Evolutionary conservation across 2,888 invertebrate species (phyloP).

Genomic region (Chrysolina haemoptera): DNA sequence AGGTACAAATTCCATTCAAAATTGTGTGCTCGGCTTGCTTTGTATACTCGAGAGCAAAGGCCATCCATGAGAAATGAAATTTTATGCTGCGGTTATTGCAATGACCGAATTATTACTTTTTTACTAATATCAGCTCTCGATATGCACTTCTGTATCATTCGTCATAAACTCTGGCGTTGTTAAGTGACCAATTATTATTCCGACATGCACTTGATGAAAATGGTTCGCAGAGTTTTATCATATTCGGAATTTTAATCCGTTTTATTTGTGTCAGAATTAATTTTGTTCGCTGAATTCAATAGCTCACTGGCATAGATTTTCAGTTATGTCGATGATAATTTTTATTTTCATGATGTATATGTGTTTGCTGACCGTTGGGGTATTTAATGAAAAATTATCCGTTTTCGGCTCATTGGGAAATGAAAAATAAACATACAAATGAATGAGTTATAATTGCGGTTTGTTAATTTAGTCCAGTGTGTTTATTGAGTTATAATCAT

Average conservation of each 20-base stretch:
- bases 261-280: conserved; percentile 22
- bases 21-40: conserved; percentile 9
- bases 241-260: conserved; percentile 4
- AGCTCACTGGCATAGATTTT: neutral
- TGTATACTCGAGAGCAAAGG: conserved; percentile 15
- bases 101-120: conserved; percentile 31
- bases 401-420: neutral
- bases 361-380: neutral
- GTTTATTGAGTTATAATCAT: no score
- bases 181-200: conserved; percentile 29
- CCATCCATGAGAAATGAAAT: conserved; percentile 30
- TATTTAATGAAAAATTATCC: neutral
- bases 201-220: conserved; percentile 5
- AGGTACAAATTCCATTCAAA: conserved; percentile 11
- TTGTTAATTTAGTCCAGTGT: neutral
- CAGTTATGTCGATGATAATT: conserved; percentile 3
- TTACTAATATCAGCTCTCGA: conserved; percentile 29
- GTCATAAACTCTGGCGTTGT: conserved; percentile 30
- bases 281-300: neutral
- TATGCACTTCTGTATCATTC: conserved; percentile 30
- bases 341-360: neutral
- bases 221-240: neutral
- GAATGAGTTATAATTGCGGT: neutral
- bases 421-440: neutral
- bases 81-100: conserved; percentile 32